phyloP scores from a whole-genome alignment of 2,888 invertebrate genomes.

The Dione juno region DNA sequence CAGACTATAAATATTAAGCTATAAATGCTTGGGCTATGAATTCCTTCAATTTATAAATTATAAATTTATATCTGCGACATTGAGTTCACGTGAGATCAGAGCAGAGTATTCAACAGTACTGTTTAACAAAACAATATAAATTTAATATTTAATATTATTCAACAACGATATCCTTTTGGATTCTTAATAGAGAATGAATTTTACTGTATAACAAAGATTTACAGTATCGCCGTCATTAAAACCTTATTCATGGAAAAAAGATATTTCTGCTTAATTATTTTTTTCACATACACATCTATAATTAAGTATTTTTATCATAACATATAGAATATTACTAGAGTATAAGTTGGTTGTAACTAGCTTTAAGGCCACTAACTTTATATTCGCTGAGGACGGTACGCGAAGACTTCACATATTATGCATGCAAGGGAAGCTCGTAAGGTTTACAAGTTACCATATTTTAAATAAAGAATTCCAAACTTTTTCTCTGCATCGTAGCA shows the following conservation, averaged over 20 bases:
- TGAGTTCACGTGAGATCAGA: no score
- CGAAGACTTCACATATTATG: slow-evolving; percentile 61
- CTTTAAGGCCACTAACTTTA: slow-evolving; percentile 61
- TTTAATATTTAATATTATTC: no score
- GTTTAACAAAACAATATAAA: no score
- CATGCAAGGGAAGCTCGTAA: slow-evolving; percentile 64
- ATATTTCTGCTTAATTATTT: no score
- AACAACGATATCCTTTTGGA: no score
- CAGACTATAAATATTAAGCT: not conserved
- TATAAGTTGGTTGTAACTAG: slow-evolving; percentile 29
- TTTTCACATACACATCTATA: no score
- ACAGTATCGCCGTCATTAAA: no score
- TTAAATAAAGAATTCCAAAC: slow-evolving; percentile 38
- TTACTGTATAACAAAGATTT: no score
- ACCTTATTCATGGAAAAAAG: no score
- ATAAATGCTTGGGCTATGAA: not conserved
- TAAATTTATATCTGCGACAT: not conserved
- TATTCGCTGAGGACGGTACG: slow-evolving; percentile 68
- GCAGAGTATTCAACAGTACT: no score
- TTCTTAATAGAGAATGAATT: no score
- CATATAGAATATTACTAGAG: slow-evolving; percentile 33
- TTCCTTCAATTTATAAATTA: not conserved
- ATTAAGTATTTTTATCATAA: no score
- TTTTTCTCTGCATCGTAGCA: slow-evolving; percentile 31
- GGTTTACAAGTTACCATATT: slow-evolving; percentile 56